Evolutionary conservation across 2,797 vertebrate genomes (phyloP).

Genomic region (Champsocephalus gunnari): DNA sequence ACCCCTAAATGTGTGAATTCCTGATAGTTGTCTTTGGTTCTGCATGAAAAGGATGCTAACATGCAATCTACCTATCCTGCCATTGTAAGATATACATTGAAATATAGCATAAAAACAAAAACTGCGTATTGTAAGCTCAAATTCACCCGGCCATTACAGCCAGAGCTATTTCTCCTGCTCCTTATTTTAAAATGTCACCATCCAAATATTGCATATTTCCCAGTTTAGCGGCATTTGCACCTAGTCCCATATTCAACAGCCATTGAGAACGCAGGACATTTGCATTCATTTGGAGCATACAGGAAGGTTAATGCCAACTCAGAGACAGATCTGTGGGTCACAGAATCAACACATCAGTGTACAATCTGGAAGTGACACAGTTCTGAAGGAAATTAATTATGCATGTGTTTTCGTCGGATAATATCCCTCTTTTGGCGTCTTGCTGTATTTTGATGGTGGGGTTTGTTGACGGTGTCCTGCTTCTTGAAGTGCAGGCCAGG

Average conservation of each 20-base stretch:
- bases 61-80: not conserved
- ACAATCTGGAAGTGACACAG: slow-evolving; percentile 27
- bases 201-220: not conserved
- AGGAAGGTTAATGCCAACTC: slow-evolving; percentile 15
- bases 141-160: slow-evolving; percentile 4
- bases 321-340: slow-evolving; percentile 12
- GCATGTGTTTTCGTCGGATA: slow-evolving; percentile 29
- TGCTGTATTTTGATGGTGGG: not conserved
- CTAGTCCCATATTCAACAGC: not conserved
- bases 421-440: slow-evolving; percentile 9
- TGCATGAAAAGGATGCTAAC: not conserved
- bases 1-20: not conserved
- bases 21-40: not conserved
- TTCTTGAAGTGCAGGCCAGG: slow-evolving; percentile 33
- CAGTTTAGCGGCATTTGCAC: not conserved
- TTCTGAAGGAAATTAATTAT: slow-evolving; percentile 35
- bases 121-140: not conserved
- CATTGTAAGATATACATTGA: not conserved
- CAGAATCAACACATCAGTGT: slow-evolving; percentile 29
- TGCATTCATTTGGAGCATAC: slow-evolving; percentile 7
- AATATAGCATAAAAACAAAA: not conserved
- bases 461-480: slow-evolving; percentile 29
- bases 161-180: slow-evolving; percentile 8
- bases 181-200: slow-evolving; percentile 13
- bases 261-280: slow-evolving; percentile 1